Conservation (phyloP, 2,113 vertebrate genomes). For the Tachycineta bicolor region DNA sequence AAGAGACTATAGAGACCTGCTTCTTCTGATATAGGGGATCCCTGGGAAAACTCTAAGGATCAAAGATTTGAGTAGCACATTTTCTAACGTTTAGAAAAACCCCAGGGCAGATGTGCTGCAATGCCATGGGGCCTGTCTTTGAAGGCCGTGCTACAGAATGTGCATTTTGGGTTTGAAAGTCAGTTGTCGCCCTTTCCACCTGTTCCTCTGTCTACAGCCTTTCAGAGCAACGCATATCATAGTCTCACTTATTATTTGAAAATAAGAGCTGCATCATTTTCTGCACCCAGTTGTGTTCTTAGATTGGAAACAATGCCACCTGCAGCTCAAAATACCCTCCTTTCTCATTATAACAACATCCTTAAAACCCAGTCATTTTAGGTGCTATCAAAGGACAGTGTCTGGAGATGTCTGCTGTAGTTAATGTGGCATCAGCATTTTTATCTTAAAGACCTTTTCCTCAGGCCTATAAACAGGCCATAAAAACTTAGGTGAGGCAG, state of each 20-base stretch:
- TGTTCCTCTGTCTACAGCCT: background rate
- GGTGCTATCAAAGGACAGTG: slow-evolving; percentile 60
- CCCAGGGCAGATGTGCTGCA: background rate
- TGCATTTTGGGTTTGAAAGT: background rate
- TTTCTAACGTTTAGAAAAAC: background rate
- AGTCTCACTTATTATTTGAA: slow-evolving; percentile 27
- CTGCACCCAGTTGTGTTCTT: slow-evolving; percentile 66
- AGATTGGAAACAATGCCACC: slow-evolving; percentile 74
- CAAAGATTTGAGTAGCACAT: background rate
- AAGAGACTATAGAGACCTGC: too few species aligned
- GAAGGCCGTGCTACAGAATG: rapidly evolving
- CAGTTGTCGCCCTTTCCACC: background rate
- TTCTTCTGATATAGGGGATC: background rate
- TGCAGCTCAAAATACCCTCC: slow-evolving; percentile 44
- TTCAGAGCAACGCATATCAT: background rate
- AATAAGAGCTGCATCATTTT: slow-evolving; percentile 15
- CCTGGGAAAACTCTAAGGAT: background rate
- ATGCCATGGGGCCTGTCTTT: rapidly evolving
- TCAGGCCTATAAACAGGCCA: background rate
- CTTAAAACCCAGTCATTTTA: slow-evolving; percentile 71
- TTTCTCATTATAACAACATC: slow-evolving; percentile 69
- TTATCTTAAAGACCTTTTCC: background rate
- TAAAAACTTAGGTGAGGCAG: background rate
- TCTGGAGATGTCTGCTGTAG: slow-evolving; percentile 23
- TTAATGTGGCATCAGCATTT: slow-evolving; percentile 63